Conservation (phyloP, 37 sponge, comb jelly and placozoan genomes). For the Bolinopsis microptera region DNA sequence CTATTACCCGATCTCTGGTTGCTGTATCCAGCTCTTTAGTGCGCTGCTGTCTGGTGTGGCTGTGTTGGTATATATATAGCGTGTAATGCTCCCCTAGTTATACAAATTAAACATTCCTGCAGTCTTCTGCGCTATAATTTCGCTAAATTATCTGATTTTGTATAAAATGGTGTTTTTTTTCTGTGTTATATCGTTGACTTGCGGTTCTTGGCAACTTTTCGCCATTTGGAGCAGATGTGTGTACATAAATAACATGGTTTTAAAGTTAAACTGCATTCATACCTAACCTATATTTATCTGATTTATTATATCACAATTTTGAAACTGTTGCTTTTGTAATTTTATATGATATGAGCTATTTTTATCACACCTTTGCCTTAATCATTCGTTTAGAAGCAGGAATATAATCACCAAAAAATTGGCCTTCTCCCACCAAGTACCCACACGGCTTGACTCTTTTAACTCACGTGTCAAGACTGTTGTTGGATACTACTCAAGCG, state of each 20-base stretch:
- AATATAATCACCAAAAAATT: too few species aligned
- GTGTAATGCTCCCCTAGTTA: too few species aligned
- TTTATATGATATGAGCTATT: background rate
- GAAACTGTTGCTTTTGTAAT: background rate
- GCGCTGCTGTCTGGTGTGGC: background rate
- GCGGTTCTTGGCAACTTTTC: background rate
- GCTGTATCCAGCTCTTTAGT: background rate
- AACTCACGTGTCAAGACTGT: too few species aligned
- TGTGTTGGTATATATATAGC: background rate
- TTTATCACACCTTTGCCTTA: background rate
- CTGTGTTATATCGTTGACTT: too few species aligned
- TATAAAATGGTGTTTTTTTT: too few species aligned
- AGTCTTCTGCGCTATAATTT: too few species aligned
- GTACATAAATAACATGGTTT: too few species aligned
- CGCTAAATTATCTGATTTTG: too few species aligned
- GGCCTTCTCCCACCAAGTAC: too few species aligned
- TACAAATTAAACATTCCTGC: too few species aligned
- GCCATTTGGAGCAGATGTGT: background rate
- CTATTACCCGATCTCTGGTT: background rate
- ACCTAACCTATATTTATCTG: background rate
- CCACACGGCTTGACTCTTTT: too few species aligned
- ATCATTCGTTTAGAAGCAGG: background rate
- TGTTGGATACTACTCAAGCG: too few species aligned
- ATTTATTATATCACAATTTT: background rate
- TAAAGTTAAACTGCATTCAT: background rate